Evolutionary conservation across 1,140 invertebrate genomes (phyloP).

Genomic region (Olivierus martensii): DNA sequence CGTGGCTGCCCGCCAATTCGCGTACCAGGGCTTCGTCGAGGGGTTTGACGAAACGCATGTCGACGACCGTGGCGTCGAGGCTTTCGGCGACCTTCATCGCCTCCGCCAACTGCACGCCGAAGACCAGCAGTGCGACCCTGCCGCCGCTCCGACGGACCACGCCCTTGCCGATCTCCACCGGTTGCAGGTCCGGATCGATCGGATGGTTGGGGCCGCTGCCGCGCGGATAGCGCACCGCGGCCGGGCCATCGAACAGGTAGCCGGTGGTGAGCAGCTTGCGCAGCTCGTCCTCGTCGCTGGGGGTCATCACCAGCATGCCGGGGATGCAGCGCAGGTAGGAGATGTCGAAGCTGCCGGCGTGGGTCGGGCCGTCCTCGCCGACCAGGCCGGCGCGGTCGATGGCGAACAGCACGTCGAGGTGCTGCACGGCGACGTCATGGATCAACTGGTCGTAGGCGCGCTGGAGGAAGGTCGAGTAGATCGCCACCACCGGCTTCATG

Average conservation of each 20-base stretch:
- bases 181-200: background rate
- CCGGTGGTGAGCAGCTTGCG: background rate
- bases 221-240: slow-evolving; percentile 3
- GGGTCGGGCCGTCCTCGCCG: slow-evolving; percentile 17
- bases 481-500: slow-evolving; percentile 8
- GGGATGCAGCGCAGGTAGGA: slow-evolving; percentile 10
- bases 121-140: slow-evolving; percentile 6
- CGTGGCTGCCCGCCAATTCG: slow-evolving; percentile 3
- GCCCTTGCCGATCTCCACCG: slow-evolving; percentile 14
- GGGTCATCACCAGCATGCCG: slow-evolving; percentile 10
- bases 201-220: background rate
- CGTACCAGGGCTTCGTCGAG: slow-evolving; percentile 1
- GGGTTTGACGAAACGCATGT: slow-evolving; percentile 6
- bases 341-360: slow-evolving; percentile 11
- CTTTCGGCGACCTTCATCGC: slow-evolving; percentile 2
- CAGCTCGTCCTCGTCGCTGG: slow-evolving; percentile 11
- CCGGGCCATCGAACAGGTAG: background rate
- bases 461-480: slow-evolving; percentile 20
- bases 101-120: slow-evolving; percentile 2
- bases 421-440: slow-evolving; percentile 18
- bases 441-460: slow-evolving; percentile 19
- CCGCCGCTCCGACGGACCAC: slow-evolving; percentile 2
- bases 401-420: slow-evolving; percentile 12
- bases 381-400: slow-evolving; percentile 17
- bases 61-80: slow-evolving; percentile 1